A percentile compares a stretch with the other conserved stretches of the same genome.
Conservation (phyloP, 92 coral and sea anemone genomes). For the Diadumene lineata region DNA sequence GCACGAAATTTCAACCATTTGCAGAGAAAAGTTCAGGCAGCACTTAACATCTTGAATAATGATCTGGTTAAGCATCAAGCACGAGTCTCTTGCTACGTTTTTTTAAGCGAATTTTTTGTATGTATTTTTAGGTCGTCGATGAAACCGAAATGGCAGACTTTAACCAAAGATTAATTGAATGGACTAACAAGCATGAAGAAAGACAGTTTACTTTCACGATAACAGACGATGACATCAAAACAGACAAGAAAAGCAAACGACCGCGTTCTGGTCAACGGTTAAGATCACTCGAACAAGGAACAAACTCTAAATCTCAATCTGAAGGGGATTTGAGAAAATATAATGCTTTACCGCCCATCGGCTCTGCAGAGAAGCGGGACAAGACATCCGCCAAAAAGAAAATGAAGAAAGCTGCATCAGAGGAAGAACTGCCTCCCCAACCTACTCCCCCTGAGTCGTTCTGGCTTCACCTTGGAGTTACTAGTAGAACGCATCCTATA, state of each 20-base stretch:
- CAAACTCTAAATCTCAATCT: conserved; percentile 58
- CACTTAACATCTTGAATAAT: too few relatives aligned
- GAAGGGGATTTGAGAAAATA: conserved; percentile 93
- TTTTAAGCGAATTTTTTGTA: background rate
- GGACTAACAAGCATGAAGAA: conserved; percentile 89
- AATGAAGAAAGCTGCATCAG: conserved; percentile 26
- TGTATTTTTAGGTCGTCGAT: conserved; percentile 68
- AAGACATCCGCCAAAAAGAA: conserved; percentile 22
- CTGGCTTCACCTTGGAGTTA: conserved; percentile 86
- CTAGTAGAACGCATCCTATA: conserved; percentile 81
- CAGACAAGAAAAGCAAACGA: conserved; percentile 36
- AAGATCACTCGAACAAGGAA: conserved; percentile 41
- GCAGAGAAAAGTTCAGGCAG: too few relatives aligned
- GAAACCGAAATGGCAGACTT: conserved; percentile 92
- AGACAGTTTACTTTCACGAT: conserved; percentile 85
- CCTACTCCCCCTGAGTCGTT: conserved; percentile 89
- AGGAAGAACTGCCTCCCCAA: conserved; percentile 43
- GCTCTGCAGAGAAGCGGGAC: conserved; percentile 50
- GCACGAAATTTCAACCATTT: too few relatives aligned
- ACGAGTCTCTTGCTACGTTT: too few relatives aligned
- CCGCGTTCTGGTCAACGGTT: conserved; percentile 76
- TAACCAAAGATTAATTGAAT: conserved; percentile 75
- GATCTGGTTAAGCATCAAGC: too few relatives aligned
- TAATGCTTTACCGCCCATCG: conserved; percentile 91
- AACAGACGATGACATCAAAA: conserved; percentile 74